Conservation (phyloP, 1,140 invertebrate species). For the Temnothorax longispinosus region DNA sequence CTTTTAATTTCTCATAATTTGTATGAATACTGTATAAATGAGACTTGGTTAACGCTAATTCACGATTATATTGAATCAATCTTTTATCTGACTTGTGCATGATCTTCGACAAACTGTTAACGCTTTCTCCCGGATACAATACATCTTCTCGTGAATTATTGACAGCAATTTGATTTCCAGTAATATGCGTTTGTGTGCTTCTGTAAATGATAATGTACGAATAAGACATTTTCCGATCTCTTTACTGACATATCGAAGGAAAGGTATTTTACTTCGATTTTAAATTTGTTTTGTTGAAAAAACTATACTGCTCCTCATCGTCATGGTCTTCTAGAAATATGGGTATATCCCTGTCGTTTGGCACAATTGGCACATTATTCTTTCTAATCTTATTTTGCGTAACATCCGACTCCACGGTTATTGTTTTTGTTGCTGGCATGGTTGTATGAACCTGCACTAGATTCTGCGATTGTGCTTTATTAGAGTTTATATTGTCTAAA, state of each 20-base stretch:
- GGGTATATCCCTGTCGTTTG: constrained; percentile 76
- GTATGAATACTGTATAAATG: constrained; percentile 74
- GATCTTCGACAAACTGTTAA: not conserved
- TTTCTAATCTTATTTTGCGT: constrained; percentile 31
- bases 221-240: not conserved
- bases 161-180: constrained; percentile 49
- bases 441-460: constrained; percentile 2
- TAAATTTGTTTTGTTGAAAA: constrained; percentile 27
- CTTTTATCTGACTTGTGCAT: constrained; percentile 56
- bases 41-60: constrained; percentile 71
- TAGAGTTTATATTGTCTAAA: constrained; percentile 3
- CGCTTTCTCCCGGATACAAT: constrained; percentile 16
- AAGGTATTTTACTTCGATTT: constrained; percentile 60
- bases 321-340: constrained; percentile 69
- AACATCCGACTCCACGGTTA: constrained; percentile 12
- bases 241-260: not conserved
- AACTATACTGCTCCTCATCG: constrained; percentile 45
- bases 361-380: constrained; percentile 60
- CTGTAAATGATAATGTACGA: constrained; percentile 53
- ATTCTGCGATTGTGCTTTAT: constrained; percentile 25
- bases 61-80: constrained; percentile 64
- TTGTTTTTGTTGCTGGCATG: constrained; percentile 13
- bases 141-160: constrained; percentile 29
- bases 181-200: constrained; percentile 75
- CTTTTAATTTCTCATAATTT: constrained; percentile 81